These are phyloP conservation scores for Monochamus alternatus DNA, from an alignment of 2,888 invertebrate species.

Conservation along the genomic window DNA sequence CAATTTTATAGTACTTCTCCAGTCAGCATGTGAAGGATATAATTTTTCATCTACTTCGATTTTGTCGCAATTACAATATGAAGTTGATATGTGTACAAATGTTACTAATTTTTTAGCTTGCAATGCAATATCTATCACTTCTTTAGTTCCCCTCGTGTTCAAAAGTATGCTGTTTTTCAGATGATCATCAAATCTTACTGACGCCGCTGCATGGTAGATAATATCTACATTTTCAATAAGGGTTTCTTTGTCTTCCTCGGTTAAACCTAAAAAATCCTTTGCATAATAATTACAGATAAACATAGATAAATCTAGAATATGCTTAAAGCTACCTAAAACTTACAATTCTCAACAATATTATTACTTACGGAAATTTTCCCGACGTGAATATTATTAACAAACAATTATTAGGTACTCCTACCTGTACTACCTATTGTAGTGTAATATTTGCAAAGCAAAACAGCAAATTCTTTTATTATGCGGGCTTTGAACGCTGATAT, in stretches of 20 bases:
- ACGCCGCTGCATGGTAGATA: conserved; percentile 87
- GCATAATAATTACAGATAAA: neutral
- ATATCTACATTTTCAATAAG: conserved; percentile 77
- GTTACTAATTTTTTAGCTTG: conserved; percentile 72
- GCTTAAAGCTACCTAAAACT: no score
- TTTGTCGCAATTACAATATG: conserved; percentile 86
- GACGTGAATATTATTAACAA: no score
- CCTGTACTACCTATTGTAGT: no score
- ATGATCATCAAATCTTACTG: conserved; percentile 88
- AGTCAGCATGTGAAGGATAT: conserved; percentile 81
- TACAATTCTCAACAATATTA: no score
- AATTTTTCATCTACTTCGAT: conserved; percentile 83
- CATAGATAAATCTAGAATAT: no score
- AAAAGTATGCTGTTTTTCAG: conserved; percentile 77
- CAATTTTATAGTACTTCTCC: conserved; percentile 78
- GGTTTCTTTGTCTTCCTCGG: conserved; percentile 71
- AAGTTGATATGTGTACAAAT: conserved; percentile 89
- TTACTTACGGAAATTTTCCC: no score
- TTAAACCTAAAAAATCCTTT: conserved; percentile 69
- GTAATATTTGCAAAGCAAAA: no score
- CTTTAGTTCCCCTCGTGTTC: conserved; percentile 80
- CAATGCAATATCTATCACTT: conserved; percentile 76
- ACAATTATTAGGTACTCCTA: no score
- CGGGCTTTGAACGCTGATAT: no score
- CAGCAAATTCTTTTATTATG: no score